Base-by-base conservation (phyloP, 2,888 invertebrate genomes). In the Drosophila putrida region DNA sequence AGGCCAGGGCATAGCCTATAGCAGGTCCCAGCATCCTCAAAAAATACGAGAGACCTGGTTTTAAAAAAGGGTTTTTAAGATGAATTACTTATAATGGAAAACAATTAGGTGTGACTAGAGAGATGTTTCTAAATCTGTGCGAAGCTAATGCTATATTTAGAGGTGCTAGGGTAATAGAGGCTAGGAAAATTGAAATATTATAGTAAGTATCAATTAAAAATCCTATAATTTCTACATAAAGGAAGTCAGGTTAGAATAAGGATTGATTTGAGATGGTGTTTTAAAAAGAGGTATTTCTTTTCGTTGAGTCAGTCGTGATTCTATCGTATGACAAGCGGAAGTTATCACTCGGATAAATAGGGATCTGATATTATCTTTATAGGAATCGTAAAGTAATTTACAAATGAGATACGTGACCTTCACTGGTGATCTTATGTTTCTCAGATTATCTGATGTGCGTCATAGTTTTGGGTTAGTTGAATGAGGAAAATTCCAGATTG, bases 1-100 rank as follows among this genome's bases (percentile, higher is more conserved):
- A 95, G 4, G 95, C 95, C 64, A 95, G 85, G 0, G 94, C 94
- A 80, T 95, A 95, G 6, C 96, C 96, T 11, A 95, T 93, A 0
- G 95, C 95, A 1, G 96, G 95, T 8, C 96, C 96, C 83, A 96
- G 82, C 94, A 95, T 95, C 50, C 95, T 93, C 71, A 96, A 90
- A 80, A 95, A 95, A 78, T 95, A 95, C 0, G 95, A 95, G 54
- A 95, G 93, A 92, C 94, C 94, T 94, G 80, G 8, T 6, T 31
- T 6, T 0, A 35, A 35, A 10, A 35, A 4, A 4, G 9, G 3
- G 4, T 3, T 4, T 3, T 4, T 2, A 20, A 35, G 0, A 35
- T 9, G 2, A 35, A 4, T 35, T 10, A 9, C 0, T 35, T 35
- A 35, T 9, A 3, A 11, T 9, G 35, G 10, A 35, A 35, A 4